Evolutionary conservation across 2,113 vertebrate species (phyloP), one percentile per base, ranked within the genome.

Genomic region (Sterna hirundo): DNA sequence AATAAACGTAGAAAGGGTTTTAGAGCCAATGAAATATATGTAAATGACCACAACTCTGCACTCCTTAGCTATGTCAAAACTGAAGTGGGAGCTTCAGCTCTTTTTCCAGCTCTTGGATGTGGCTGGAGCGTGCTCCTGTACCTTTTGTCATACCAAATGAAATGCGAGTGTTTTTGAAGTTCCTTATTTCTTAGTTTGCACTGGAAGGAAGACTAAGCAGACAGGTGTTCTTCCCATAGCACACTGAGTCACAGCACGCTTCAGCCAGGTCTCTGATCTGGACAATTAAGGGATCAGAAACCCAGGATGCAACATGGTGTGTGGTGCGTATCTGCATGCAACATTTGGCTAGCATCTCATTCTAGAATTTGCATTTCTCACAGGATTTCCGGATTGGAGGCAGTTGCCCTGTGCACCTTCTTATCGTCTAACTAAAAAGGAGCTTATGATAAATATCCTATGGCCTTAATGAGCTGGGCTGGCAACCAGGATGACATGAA

Each of bases 101-200:
- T 75, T 86, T 72, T 75, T 51, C 15, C 1, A 23, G 26, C 69
- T 85, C 26, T 76, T 77, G 46, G 23, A 30, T 75, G 11, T 16
- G 6, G 27, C 61, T 84, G 34, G 9, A 68, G 38, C 1, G 0
- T 66, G 58, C 26, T 75, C 7, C 32, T 64, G 8, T 52, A 15
- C 18, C 3, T 79, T 77, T 55, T 81, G 52, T 76, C 30, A 36
- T 13, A 76, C 9, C 21, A 58, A 60, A n/a, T 26, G 15, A 52
- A 71, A 81, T 3, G 3, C 0, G 0, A 18, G 3, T 4, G 1
- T 68, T 85, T 21, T 55, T 27, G 18, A 84, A 61, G 52, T 89
- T 88, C 40, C 25, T 10, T 0, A 2, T 40, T 77, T 71, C 40
- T 68, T 66, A 13, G 46, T 95, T 91, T 65, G 49, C 29, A 14